Evolutionary conservation across 2,113 vertebrate species (phyloP).

Genomic region (Clinocottus analis): DNA sequence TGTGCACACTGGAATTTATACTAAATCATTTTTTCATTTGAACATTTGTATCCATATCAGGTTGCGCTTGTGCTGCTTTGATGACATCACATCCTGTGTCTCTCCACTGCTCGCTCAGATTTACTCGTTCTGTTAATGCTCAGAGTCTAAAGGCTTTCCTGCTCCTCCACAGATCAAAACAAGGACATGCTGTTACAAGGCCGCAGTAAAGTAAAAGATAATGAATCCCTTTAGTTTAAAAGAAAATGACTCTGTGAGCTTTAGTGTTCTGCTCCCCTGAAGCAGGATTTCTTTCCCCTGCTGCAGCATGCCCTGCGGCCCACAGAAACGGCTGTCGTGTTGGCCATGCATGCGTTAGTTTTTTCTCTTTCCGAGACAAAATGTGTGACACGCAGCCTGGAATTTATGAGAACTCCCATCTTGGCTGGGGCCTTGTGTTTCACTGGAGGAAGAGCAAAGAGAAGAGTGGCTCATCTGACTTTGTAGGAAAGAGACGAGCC

Average conservation of each 20-base stretch:
- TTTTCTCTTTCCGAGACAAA: constrained; percentile 53
- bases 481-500: constrained; percentile 19
- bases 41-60: background rate
- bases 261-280: constrained; percentile 37
- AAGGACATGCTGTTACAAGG: constrained; percentile 15
- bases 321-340: constrained; percentile 27
- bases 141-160: constrained; percentile 41
- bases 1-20: background rate
- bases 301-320: constrained; percentile 29
- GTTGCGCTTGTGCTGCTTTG: constrained; percentile 22
- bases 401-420: constrained; percentile 66
- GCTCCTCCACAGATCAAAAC: constrained; percentile 17
- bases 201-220: constrained; percentile 23
- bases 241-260: constrained; percentile 19
- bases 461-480: constrained; percentile 32
- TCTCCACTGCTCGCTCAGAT: constrained; percentile 20
- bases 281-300: constrained; percentile 22
- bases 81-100: constrained; percentile 44
- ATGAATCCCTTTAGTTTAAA: constrained; percentile 21
- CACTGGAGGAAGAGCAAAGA: constrained; percentile 42
- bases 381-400: constrained; percentile 59
- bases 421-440: constrained; percentile 56
- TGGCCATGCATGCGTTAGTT: constrained; percentile 41
- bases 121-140: constrained; percentile 39
- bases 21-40: background rate